Base-by-base conservation (phyloP, 1,140 invertebrate species). In the Microplitis demolitor region DNA sequence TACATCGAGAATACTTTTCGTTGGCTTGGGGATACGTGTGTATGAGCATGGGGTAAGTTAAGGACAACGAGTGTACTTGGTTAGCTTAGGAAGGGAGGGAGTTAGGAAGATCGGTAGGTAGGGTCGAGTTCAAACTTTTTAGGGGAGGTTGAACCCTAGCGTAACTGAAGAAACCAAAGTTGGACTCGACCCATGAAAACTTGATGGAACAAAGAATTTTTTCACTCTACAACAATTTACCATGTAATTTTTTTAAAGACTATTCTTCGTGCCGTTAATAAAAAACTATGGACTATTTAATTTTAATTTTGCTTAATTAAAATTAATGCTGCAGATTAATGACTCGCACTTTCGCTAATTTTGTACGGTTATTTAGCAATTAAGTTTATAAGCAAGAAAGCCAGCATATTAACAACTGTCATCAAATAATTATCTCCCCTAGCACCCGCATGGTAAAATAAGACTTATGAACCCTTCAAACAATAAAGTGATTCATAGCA, bases 401-500 rank as follows among this genome's bases (percentile, higher is more conserved):
- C 71, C 71, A 72, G 71, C 71, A 72, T 72, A 60, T 34, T 67
- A 14, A 51, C 64, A 54, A 37, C 71, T 72, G 72, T 75, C 72
- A 79, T 78, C 76, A 77, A 75, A 54, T 60, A 78, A 78, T 79
- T 78, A 79, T 75, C 76, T 72, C 69, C 69, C 70, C 76, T 62
- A 60, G 33, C 50, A 62, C 77, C 77, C 75, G 75, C 75, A 78
- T 78, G 34, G 13, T 31, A 33, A 9, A 58, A 34, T 31, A 56
- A 45, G 3, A 56, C 60, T 69, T 14, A 64, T 69, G 16, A 70
- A 50, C 53, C 61, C 64, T 70, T 51, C 34, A 39, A 51, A 14
- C 34, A 58, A 39, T 61, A 24, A 24, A 77, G 76, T 80, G 78
- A 81, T 78, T 82, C 78, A 82, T 76, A 72, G 73, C 75, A 79